Base-by-base conservation (phyloP, 2,113 vertebrate species). In the Boleophthalmus pectinirostris region DNA sequence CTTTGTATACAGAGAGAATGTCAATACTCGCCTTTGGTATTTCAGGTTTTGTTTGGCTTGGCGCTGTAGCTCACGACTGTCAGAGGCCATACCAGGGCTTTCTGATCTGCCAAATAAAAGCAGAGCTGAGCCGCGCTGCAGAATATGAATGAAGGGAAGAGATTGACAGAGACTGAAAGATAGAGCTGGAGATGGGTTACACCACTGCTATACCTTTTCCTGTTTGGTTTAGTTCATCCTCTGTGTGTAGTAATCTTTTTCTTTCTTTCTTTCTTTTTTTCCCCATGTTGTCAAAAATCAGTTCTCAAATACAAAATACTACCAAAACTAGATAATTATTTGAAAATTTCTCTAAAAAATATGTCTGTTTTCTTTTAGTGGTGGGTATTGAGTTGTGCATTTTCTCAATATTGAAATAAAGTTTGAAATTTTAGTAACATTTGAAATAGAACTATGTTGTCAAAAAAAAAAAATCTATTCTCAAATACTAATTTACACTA, bases 61-160 rank as follows among this genome's bases (percentile, higher is more conserved):
- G 75, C 56, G 43, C 45, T 80, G 72, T 68, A 66, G 74, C 65
- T 77, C 65, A 84, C 84, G 68, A 73, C 72, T 81, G 82, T 88
- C 83, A 85, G 65, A 81, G 76, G 80, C 78, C 73, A 82, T 81
- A 73, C 20, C 20, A 69, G 75, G 76, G 68, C 46, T 79, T 87
- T 87, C 76, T 84, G 81, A 89, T 88, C 79, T 85, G 76, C 58
- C 63, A 69, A 77, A 77, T 77, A 79, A 88, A 90, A 85, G 67
- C 68, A 67, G 5, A 56, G 33, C 60, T 63, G 45, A 51, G 63
- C 74, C 66, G n/a, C 58, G 70, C 66, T 80, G 76, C 78, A 69
- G 70, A 78, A 74, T 79, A 65, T 74, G 64, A 73, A 76, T 81
- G 70, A 75, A 73, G 33, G 81, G 74, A 78, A 72, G 49, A 74